Evolutionary conservation across 2,113 vertebrate genomes (phyloP), one percentile per base, ranked within the genome.

Genomic region (Trichomycterus rosablanca): DNA sequence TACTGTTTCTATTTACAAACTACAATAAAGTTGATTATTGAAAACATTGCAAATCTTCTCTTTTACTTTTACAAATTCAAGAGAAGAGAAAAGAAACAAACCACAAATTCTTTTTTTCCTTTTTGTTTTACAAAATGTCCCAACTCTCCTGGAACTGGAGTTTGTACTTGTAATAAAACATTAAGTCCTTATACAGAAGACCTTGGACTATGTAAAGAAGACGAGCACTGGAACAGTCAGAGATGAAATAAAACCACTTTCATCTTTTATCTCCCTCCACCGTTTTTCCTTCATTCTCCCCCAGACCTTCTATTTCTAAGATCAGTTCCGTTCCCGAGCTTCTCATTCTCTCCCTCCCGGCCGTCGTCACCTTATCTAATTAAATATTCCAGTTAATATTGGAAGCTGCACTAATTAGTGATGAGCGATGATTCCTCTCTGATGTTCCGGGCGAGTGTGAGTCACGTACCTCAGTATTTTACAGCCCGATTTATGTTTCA

Each of bases 311-410:
- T 39, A 35, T 46, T 58, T 24, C 63, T 14, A n/a, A n/a, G n/a
- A n/a, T n/a, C n/a, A n/a, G n/a, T n/a, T n/a, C 19, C 8, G 37
- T 43, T 53, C 20, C 4, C 20, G 18, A 57, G 28, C 52, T 12
- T 8, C 22, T 26, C 7, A 30, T 35, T 28, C 23, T 45, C 10
- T n/a, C 10, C 18, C 39, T 22, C 45, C 11, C 26, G 28, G 30
- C 35, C 59, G 28, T 30, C 23, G 40, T 64, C 20, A 63, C 53
- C 22, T 52, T 59, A 53, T 32, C 46, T 40, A 64, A 59, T 70
- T 70, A 70, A 59, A 28, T n/a, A 14, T 63, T 15, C 30, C 11
- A 28, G 59, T 58, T 59, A 40, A 52, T 52, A 52, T 53, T 53
- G 39, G 32, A 64, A 64, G 51, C 22, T 58, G 16, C 22, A 1